Percentiles rank a stretch among this genome's conserved stretches.
Evolutionary conservation across 2,888 invertebrate species (phyloP).

Genomic region (Odontocolon sp.): DNA sequence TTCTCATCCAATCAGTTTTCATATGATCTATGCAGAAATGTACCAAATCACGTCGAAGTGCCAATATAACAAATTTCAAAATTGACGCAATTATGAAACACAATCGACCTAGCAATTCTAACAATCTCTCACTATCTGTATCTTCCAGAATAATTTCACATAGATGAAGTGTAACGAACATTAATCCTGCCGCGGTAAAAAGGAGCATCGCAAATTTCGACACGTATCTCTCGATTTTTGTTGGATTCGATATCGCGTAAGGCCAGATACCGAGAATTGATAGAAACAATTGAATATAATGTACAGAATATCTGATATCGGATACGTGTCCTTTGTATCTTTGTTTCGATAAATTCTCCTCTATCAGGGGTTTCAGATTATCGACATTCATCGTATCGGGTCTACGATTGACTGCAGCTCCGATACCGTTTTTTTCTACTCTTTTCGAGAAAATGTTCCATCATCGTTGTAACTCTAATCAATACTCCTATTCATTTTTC

Average conservation of each 20-base stretch:
- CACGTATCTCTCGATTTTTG: constrained; percentile 3
- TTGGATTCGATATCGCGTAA: neutral
- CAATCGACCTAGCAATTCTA: too few relatives aligned
- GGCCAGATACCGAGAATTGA: constrained; percentile 53
- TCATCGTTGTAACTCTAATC: neutral
- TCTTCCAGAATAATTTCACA: too few relatives aligned
- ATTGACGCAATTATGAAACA: too few relatives aligned
- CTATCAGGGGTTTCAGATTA: neutral
- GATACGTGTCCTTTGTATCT: constrained; percentile 4
- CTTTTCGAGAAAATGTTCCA: neutral
- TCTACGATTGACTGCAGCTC: neutral
- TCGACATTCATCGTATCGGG: neutral
- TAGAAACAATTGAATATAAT: constrained; percentile 42
- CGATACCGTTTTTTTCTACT: neutral
- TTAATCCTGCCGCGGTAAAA: too few relatives aligned
- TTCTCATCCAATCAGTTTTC: constrained; percentile 56
- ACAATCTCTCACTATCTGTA: too few relatives aligned
- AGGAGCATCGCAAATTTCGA: too few relatives aligned
- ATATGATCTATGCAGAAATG: constrained; percentile 52
- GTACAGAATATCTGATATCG: constrained; percentile 20
- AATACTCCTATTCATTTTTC: neutral
- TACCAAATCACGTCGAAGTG: constrained; percentile 10
- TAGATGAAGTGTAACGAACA: too few relatives aligned
- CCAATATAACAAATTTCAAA: constrained; percentile 17
- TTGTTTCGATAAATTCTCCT: neutral